A percentile compares a stretch with the other conserved stretches of the same genome.
These are phyloP conservation scores for Colaptes auratus DNA, from an alignment of 2,113 vertebrate species.

Conservation along the genomic window DNA sequence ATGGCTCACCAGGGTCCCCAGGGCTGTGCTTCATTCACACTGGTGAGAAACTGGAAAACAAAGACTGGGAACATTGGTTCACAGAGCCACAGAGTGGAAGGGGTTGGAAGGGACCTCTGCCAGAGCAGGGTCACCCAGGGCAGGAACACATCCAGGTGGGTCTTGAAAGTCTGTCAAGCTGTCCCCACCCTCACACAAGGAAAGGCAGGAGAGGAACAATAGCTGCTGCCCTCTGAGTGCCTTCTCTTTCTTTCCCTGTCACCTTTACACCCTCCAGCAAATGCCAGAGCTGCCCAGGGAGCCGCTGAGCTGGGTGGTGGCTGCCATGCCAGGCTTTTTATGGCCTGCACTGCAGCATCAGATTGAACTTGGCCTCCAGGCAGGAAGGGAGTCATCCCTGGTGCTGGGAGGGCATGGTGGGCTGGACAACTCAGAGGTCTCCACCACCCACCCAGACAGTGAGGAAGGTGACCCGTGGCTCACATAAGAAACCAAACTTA, in stretches of 20 bases:
- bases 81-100: too few relatives aligned
- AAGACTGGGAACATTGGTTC: background rate
- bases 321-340: conserved; percentile 12
- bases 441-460: background rate
- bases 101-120: too few relatives aligned
- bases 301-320: background rate
- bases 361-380: conserved; percentile 14
- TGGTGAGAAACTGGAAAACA: background rate
- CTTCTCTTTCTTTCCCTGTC: background rate
- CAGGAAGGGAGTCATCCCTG: conserved; percentile 49
- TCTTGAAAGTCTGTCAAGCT: background rate
- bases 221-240: background rate
- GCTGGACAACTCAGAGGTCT: background rate
- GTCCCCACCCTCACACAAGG: background rate
- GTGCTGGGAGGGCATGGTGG: background rate
- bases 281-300: background rate
- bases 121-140: too few relatives aligned
- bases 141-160: too few relatives aligned
- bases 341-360: background rate
- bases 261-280: background rate
- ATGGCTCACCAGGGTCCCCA: background rate
- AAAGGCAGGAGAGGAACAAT: conserved; percentile 3
- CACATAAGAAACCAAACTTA: fast-evolving
- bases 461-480: background rate
- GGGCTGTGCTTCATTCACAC: background rate